Conservation (phyloP, 2,888 invertebrate species). For the Sialis lutaria region DNA sequence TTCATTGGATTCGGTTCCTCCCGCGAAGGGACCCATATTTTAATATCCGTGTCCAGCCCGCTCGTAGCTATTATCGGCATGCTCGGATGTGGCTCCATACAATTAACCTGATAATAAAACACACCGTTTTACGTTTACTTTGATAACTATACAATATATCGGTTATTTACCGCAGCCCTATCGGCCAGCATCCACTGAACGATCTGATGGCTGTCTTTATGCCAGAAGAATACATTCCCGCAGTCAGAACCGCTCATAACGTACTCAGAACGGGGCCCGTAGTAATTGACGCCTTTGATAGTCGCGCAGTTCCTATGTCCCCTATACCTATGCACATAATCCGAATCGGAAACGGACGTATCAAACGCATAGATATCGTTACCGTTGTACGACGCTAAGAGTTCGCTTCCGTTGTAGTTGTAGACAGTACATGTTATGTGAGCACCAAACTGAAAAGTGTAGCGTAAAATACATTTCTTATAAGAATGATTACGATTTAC, state of each 20-base stretch:
- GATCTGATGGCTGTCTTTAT: constrained; percentile 69
- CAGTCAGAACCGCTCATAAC: constrained; percentile 90
- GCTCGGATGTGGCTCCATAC: constrained; percentile 78
- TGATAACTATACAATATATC: background rate
- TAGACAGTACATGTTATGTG: constrained; percentile 83
- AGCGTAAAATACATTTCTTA: background rate
- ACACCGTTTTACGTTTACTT: background rate
- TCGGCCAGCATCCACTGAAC: constrained; percentile 81
- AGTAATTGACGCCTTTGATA: constrained; percentile 86
- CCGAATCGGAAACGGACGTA: constrained; percentile 29
- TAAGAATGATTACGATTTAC: background rate
- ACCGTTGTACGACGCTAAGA: constrained; percentile 86
- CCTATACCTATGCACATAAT: constrained; percentile 35
- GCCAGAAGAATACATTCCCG: constrained; percentile 79
- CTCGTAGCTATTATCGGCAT: constrained; percentile 78
- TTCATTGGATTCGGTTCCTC: constrained; percentile 36
- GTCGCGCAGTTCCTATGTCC: constrained; percentile 52
- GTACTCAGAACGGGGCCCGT: constrained; percentile 80
- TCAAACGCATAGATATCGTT: constrained; percentile 85
- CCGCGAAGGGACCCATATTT: constrained; percentile 75
- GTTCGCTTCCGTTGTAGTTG: constrained; percentile 78
- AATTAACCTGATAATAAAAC: constrained; percentile 52
- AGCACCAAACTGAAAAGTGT: constrained; percentile 20
- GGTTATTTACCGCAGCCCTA: constrained; percentile 52
- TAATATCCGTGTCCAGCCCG: constrained; percentile 82